Base-by-base conservation (phyloP, 2,797 vertebrate species). In the Protosalanx chinensis region DNA sequence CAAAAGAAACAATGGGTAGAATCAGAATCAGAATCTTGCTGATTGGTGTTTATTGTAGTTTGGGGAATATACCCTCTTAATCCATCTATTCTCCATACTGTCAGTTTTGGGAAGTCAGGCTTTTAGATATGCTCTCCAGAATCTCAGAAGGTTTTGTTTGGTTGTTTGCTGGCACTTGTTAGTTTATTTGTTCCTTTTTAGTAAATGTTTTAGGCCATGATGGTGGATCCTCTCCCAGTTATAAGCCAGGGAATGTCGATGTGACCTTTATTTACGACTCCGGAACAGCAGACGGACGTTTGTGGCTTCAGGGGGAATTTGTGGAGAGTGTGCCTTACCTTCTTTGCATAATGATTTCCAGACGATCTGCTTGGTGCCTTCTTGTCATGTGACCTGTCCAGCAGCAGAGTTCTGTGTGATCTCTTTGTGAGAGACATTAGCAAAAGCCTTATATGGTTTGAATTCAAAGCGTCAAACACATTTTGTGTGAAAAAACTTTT, bases 301-400 rank as follows among this genome's bases (percentile, higher is more conserved):
- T 57, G 83, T 75, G 76, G 79, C 79, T 85, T 89, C 56, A 68
- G 66, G 41, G 41, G 60, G 76, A 78, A 66, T 74, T 30, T 75
- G 62, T 68, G 41, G 76, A 57, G 62, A 67, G 66, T 84, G 74
- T 74, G 57, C 70, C 75, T 72, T 81, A 74, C 73, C 62, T 75
- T 72, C 65, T 83, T 80, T 85, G 70, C 71, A 68, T 88, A 88
- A 91, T 83, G 74, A 83, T 80, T 90, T 92, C 86, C 91, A 91
- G 89, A 85, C 79, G 67, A 64, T 84, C 18, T 8, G 56, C 41
- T n/a, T 79, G 81, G 76, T 86, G 72, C 71, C 71, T 67, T 71
- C 75, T 68, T 76, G 71, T 84, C 46, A 78, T 72, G 73, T 70
- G 77, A 70, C 58, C 70, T 75, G 53, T 76, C 51, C 51, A 79